Conservation (phyloP, 2,888 invertebrate species). For the Lepetodrilus schrolli region DNA sequence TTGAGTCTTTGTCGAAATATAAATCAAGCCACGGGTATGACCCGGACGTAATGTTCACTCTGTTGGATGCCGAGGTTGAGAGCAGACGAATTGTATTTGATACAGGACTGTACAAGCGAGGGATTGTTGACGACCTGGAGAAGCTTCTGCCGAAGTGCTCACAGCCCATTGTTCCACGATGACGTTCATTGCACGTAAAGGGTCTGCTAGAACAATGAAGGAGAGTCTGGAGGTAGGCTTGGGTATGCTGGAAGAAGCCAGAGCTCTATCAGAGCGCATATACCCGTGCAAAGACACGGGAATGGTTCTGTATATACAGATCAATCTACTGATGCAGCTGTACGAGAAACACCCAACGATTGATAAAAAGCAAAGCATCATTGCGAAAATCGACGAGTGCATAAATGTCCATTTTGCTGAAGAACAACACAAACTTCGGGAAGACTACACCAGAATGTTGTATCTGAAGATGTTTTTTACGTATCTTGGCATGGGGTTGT, state of each 20-base stretch:
- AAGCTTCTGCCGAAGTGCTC: neutral
- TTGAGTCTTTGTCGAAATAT: neutral
- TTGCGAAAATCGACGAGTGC: neutral
- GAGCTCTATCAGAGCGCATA: conserved; percentile 9
- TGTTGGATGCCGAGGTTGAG: conserved; percentile 15
- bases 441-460: conserved; percentile 15
- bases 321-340: conserved; percentile 11
- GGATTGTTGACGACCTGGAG: neutral
- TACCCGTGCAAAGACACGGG: conserved; percentile 25
- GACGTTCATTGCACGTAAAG: conserved; percentile 15
- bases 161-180: neutral
- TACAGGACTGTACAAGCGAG: neutral
- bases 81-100: neutral
- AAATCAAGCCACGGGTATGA: neutral
- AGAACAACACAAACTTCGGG: neutral
- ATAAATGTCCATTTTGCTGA: conserved; percentile 18
- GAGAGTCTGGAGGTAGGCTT: neutral
- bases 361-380: neutral
- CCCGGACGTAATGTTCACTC: neutral
- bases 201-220: conserved; percentile 8
- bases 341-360: neutral
- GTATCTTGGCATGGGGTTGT: conserved; percentile 7
- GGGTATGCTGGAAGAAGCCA: neutral
- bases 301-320: conserved; percentile 27
- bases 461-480: neutral